Evolutionary conservation across 2,797 vertebrate species (phyloP), one percentile per base, ranked within the genome.

Genomic region (Anguilla anguilla): DNA sequence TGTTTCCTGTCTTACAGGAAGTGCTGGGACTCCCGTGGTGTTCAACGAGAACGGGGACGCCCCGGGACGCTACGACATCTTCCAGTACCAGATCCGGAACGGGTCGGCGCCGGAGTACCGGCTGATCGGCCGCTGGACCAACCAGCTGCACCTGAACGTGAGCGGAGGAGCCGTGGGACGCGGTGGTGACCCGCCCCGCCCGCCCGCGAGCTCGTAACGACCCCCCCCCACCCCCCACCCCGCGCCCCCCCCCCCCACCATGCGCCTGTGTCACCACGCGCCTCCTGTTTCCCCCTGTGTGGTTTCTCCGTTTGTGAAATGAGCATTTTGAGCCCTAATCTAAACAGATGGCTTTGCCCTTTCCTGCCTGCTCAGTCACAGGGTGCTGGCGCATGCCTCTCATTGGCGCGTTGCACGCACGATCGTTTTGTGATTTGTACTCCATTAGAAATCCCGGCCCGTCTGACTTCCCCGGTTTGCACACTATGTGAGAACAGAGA

Each of bases 11-110:
- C 13, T 11, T 28, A 59, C 93, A 99, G 98, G 98, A 91, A 99
- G 98, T 92, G 98, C 98, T 77, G 97, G 97, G 79, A 99, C 98
- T 84, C 97, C 98, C 0, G 98, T 99, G 88, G 95, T 96, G 87
- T 99, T 98, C 91, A 99, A 99, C 92, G 97, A 98, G 95, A 99
- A 99, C 1, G 98, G 98, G 86, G 98, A 99, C 84, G 98, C 98
- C 86, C 98, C 98, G 17, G 98, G 98, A 61, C 98, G 98, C 72
- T 99, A 99, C 46, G 98, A 99, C 93, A 98, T 99, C 94, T 99
- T 98, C 93, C 98, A 99, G 89, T 99, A 99, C 93, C 98, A 99
- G 94, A 97, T 98, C 89, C 96, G 91, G 92, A 98, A 99, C 92
- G 94, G 91, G 87, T 95, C 95, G 0, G 94, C 92, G 9, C 93